Conservation (phyloP, 2,888 invertebrate genomes). For the Zaprionus lineosus region DNA sequence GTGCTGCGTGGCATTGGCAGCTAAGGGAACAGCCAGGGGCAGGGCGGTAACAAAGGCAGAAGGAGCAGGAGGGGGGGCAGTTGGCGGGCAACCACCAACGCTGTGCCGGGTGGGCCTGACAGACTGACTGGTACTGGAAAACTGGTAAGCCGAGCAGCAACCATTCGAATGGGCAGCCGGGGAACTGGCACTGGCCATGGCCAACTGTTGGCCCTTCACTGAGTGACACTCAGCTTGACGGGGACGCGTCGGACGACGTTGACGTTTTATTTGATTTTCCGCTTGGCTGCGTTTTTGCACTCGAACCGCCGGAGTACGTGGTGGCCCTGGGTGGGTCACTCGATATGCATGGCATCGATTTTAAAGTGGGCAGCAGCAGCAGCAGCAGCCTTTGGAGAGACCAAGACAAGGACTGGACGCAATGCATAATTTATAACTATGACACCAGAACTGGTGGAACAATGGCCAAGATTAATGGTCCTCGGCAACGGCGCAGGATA, state of each 20-base stretch:
- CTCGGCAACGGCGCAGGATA: slow-evolving; percentile 38
- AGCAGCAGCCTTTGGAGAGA: slow-evolving; percentile 35
- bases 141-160: slow-evolving; percentile 7
- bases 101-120: slow-evolving; percentile 47
- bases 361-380: slow-evolving; percentile 47
- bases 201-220: slow-evolving; percentile 37
- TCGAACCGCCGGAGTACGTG: slow-evolving; percentile 31
- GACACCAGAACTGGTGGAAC: slow-evolving; percentile 62
- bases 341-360: slow-evolving; percentile 71
- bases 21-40: background rate
- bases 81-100: slow-evolving; percentile 44
- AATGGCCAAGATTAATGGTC: slow-evolving; percentile 69
- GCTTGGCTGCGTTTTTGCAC: slow-evolving; percentile 69
- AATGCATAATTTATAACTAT: slow-evolving; percentile 71
- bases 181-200: slow-evolving; percentile 8
- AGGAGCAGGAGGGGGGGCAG: background rate
- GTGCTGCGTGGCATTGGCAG: slow-evolving; percentile 23
- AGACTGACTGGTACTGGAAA: background rate
- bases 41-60: background rate
- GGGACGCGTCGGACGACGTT: slow-evolving; percentile 46
- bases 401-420: slow-evolving; percentile 32
- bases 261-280: slow-evolving; percentile 79
- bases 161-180: slow-evolving; percentile 10
- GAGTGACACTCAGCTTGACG: slow-evolving; percentile 43
- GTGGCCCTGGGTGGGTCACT: slow-evolving; percentile 39